Evolutionary conservation across 2,797 vertebrate genomes (phyloP).

Genomic region (Parauchenoglanis ngamensis): DNA sequence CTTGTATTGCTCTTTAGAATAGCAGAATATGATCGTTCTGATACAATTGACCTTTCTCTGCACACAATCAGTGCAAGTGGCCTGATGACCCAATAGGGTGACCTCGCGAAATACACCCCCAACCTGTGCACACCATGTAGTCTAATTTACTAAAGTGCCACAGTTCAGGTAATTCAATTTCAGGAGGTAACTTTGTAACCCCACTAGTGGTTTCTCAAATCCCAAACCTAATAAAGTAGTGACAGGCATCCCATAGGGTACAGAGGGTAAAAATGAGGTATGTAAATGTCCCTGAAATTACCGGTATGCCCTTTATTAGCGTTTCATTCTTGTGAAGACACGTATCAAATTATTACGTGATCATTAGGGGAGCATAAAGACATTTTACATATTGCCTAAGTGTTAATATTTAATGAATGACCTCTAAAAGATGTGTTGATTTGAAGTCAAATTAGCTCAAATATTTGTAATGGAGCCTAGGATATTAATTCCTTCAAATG

Average conservation of each 20-base stretch:
- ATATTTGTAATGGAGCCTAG: conserved; percentile 40
- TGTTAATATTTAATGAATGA: conserved; percentile 51
- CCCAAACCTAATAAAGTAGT: conserved; percentile 62
- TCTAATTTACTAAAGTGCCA: conserved; percentile 54
- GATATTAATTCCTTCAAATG: conserved; percentile 25
- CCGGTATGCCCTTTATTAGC: conserved; percentile 30
- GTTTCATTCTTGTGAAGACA: conserved; percentile 19
- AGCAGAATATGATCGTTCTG: conserved; percentile 40
- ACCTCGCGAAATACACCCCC: conserved; percentile 34
- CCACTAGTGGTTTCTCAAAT: conserved; percentile 55
- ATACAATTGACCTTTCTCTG: conserved; percentile 29
- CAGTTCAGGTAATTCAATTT: conserved; percentile 59
- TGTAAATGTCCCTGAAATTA: conserved; percentile 45
- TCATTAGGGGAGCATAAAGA: conserved; percentile 34
- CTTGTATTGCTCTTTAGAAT: conserved; percentile 35
- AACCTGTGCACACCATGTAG: conserved; percentile 33
- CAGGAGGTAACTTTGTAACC: conserved; percentile 51
- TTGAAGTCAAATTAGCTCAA: conserved; percentile 26
- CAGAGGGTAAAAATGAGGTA: conserved; percentile 26
- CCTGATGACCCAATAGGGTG: conserved; percentile 44
- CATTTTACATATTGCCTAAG: conserved; percentile 27
- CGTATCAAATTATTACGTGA: conserved; percentile 27
- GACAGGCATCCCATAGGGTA: conserved; percentile 49
- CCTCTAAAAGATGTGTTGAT: conserved; percentile 32
- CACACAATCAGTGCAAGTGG: conserved; percentile 40